These are phyloP conservation scores for Ceuthmochares aereus DNA, from an alignment of 2,113 vertebrate genomes.

Conservation along the genomic window DNA sequence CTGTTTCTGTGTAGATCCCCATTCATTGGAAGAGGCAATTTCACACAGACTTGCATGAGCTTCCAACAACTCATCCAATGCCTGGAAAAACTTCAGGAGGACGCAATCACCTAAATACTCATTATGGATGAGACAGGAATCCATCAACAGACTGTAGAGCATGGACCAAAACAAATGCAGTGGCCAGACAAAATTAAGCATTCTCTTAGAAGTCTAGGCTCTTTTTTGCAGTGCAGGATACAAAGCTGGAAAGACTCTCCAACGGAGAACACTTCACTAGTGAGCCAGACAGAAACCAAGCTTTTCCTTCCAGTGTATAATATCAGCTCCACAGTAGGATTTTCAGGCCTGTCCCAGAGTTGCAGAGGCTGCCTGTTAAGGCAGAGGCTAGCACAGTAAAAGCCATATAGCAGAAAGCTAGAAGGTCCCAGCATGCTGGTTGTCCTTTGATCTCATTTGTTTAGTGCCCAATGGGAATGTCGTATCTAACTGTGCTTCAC, in stretches of 20 bases:
- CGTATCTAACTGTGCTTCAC: not conserved
- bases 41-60: not conserved
- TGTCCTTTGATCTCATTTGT: not conserved
- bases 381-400: not conserved
- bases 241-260: not conserved
- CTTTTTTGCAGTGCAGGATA: not conserved
- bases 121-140: not conserved
- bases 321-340: rapidly evolving
- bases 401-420: not conserved
- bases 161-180: not conserved
- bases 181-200: not conserved
- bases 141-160: not conserved
- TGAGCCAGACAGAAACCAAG: not conserved
- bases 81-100: not conserved
- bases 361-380: not conserved
- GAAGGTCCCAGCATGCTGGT: not conserved
- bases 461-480: not conserved
- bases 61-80: not conserved
- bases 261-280: not conserved
- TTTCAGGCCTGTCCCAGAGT: not conserved
- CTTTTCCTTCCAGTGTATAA: rapidly evolving
- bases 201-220: not conserved
- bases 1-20: not conserved
- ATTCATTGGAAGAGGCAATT: not conserved
- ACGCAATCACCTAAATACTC: not conserved